These are phyloP conservation scores for Brenthis daphne DNA, from an alignment of 2,888 invertebrate genomes.

Conservation along the genomic window DNA sequence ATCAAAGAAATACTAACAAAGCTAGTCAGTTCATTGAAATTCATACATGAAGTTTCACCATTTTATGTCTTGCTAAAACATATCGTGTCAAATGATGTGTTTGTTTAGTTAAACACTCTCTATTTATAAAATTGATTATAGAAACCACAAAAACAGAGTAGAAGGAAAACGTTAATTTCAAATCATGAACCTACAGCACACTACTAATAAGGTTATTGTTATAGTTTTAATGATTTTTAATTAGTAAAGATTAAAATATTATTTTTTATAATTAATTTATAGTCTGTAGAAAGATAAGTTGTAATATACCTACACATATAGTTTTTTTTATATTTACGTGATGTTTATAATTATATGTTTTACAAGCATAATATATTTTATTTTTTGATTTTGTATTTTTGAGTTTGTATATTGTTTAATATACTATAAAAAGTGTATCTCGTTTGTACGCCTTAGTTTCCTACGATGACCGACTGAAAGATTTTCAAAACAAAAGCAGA, in stretches of 20 bases:
- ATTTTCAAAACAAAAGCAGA: not conserved
- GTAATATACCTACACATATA: too few species aligned
- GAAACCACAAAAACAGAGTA: too few species aligned
- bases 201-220: not conserved
- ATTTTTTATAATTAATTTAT: not conserved
- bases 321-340: too few species aligned
- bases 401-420: slow-evolving; percentile 5
- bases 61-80: too few species aligned
- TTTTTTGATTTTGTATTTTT: not conserved
- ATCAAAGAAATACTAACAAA: too few species aligned
- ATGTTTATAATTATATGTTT: not conserved
- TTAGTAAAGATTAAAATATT: not conserved
- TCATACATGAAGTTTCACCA: too few species aligned
- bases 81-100: too few species aligned
- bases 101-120: too few species aligned
- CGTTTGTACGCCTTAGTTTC: slow-evolving; percentile 19
- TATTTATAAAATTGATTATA: too few species aligned
- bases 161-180: too few species aligned
- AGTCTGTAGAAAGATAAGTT: too few species aligned
- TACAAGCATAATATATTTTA: not conserved
- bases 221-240: not conserved
- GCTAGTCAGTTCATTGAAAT: too few species aligned
- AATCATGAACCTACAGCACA: slow-evolving; percentile 13
- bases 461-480: slow-evolving; percentile 17
- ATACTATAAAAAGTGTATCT: slow-evolving; percentile 10